These are phyloP conservation scores for Motacilla tschutschensis DNA, from an alignment of 2,113 vertebrate species.

Conservation along the genomic window DNA sequence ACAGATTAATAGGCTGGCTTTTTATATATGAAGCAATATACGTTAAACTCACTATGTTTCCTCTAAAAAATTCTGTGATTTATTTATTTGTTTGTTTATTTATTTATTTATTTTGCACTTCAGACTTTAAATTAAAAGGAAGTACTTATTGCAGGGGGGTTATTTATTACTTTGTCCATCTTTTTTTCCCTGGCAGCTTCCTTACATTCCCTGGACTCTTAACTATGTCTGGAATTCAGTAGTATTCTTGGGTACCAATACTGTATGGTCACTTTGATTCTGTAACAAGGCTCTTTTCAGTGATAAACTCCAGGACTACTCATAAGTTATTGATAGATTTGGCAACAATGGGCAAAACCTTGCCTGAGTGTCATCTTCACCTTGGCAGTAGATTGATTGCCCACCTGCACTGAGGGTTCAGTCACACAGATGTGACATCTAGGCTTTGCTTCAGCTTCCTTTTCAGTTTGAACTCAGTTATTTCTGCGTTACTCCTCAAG, in stretches of 20 bases:
- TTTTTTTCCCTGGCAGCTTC: neutral
- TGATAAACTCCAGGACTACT: neutral
- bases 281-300: neutral
- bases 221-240: neutral
- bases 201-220: neutral
- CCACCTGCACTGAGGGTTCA: neutral
- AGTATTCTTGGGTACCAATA: neutral
- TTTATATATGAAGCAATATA: neutral
- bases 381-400: neutral
- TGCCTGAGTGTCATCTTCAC: neutral
- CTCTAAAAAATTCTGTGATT: rapidly evolving
- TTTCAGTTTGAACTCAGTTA: neutral
- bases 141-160: rapidly evolving
- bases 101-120: neutral
- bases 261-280: neutral
- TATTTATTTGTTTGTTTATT: neutral
- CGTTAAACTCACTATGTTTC: neutral
- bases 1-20: neutral
- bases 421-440: neutral
- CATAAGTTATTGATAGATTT: neutral
- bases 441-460: neutral
- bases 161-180: neutral
- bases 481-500: neutral
- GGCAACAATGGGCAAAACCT: neutral
- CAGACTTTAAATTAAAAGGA: neutral